Evolutionary conservation across 2,113 vertebrate species (phyloP).

Genomic region (Gadus macrocephalus): DNA sequence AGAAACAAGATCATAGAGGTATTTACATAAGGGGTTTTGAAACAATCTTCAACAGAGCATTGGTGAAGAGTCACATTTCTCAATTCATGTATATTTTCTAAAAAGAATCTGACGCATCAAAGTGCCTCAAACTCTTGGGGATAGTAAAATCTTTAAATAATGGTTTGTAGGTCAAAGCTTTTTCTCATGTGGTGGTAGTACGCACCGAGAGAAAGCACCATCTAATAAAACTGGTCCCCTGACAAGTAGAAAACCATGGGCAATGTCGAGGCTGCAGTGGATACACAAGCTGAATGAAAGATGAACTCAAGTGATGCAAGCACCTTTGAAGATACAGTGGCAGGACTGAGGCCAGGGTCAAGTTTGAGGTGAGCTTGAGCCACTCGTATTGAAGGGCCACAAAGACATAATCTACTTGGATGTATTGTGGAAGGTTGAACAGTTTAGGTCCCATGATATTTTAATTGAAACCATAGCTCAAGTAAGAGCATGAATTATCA

Average conservation of each 20-base stretch:
- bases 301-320: not conserved
- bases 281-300: not conserved
- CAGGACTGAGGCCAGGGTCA: not conserved
- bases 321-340: not conserved
- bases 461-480: not conserved
- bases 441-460: not conserved
- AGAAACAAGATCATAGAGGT: slow-evolving; percentile 10
- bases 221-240: too few relatives aligned
- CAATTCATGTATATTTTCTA: too few relatives aligned
- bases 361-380: not conserved
- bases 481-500: not conserved
- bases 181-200: too few relatives aligned
- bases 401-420: not conserved
- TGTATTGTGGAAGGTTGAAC: not conserved
- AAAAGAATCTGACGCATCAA: not conserved
- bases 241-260: too few relatives aligned
- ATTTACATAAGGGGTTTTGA: slow-evolving; percentile 10
- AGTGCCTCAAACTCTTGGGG: not conserved
- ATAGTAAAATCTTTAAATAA: not conserved
- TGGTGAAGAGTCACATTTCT: not conserved
- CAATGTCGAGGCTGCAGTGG: not conserved
- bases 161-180: too few relatives aligned
- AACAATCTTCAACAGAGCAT: not conserved
- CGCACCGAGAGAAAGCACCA: too few relatives aligned
- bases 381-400: not conserved